Evolutionary conservation across 37 sponge, comb jelly and placozoan genomes (phyloP), one percentile per base, ranked within the genome.

Genomic region (Haliclona indistincta): DNA sequence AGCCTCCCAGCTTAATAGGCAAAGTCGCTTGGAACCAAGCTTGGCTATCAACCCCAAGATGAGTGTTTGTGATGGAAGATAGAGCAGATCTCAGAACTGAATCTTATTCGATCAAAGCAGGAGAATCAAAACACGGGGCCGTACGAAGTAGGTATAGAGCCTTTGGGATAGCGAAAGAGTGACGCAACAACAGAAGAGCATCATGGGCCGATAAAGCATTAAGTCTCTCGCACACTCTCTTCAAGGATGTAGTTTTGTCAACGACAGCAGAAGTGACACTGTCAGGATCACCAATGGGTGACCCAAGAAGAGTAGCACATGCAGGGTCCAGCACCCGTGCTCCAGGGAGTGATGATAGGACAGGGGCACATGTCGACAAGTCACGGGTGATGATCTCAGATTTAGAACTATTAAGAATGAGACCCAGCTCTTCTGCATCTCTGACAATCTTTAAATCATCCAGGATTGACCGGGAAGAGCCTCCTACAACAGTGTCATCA

Each of bases 121-220:
- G 22, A 4, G 74, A 73, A 17, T 51, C 25, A 54, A 68, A 79
- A 30, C 74, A 81, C 23, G 67, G 82, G 15, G 82, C 33, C n/a
- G 74, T 66, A 6, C 82, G 52, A 29, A 81, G 66, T 17, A 55
- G 36, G 30, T 81, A 64, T 8, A 81, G 42, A 7, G 73, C 26
- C 53, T 81, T 81, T 26, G 82, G 81, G 66, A 81, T 39, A 19
- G 82, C 37, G 54, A 73, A 65, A 28, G 74, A 42, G 58, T 79
- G 66, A 8, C 70, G 41, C 19, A 79, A 34, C 1, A 81, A 67
- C 11, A 52, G 65, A 36, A 52, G 65, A 38, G 66, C 82, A 73
- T 73, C 82, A 51, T 81, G 82, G 19, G 67, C 56, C 10, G 38
- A 42, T 17, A 81, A 40, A 40, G 23, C 34, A 19, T 35, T 33